Base-by-base conservation (phyloP, 2,797 vertebrate genomes). In the Sebastes kiyomatsui region DNA sequence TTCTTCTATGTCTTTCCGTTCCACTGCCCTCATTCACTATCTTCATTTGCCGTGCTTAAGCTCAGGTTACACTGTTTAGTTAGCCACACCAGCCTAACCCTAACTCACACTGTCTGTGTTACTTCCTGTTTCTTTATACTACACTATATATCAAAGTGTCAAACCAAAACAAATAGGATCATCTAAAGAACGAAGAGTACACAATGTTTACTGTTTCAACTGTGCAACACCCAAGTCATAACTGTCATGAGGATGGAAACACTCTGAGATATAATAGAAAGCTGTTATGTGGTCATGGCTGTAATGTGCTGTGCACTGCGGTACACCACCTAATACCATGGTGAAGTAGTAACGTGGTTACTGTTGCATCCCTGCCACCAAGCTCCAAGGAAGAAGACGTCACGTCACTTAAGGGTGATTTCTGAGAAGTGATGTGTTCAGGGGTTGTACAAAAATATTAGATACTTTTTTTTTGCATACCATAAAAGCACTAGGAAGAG, bases 61-160 rank as follows among this genome's bases (percentile, higher is more conserved):
- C 61, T 88, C 85, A 49, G 49, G 60, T 84, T 79, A 79, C 81
- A 27, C n/a, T 18, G 23, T 68, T 72, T 59, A 55, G 42, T 72
- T 35, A 30, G 16, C 59, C 35, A 32, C 35, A 70, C 9, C 6
- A 54, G 12, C 13, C 42, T 46, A 46, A 20, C 42, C 16, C 42
- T 10, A 66, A 35, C 22, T 25, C 58, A 16, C 27, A 11, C 11
- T 9, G 33, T 13, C 61, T n/a, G n/a, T 4, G 61, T 30, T 55
- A 28, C 4, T 62, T 54, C 20, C 22, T 55, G 20, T 42, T 4
- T 62, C 13, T 65, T 54, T 62, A 30, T 25, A 22, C 64, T 20
- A 25, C 11, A 76, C 1, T 46, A 25, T 18, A 38, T 13, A 62
- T 52, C 16, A 8, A 33, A 32, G 20, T 32, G 28, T 65, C 64